Base-by-base conservation (phyloP, 2,888 invertebrate species). In the Pyrrhia umbra region DNA sequence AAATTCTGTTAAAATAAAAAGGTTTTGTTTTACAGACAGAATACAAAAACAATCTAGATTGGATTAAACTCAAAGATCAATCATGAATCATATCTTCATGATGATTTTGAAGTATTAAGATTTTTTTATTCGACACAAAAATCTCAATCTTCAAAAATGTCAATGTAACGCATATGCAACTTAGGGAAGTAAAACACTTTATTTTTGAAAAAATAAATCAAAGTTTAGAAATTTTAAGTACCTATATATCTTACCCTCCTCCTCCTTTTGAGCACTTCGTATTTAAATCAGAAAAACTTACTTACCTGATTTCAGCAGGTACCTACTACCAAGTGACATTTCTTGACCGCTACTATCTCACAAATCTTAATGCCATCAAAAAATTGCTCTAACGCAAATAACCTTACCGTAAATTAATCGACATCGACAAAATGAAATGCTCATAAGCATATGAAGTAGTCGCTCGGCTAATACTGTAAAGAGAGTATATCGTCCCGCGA, bases 401-500 rank as follows among this genome's bases (percentile, higher is more conserved):
- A 56, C 27, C 21, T 18, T n/a, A 34, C 27, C 18, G 39, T 55
- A 59, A 52, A 39, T 59, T 37, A 56, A 46, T 47, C 54, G 34
- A 25, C 47, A 61, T 58, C 16, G 23, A 58, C 46, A 59, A 58
- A 77, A 68, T 74, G 67, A 69, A 68, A 23, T 37, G 43, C 64
- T 69, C 61, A 74, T n/a, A 34, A 34, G 34, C n/a, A 34, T n/a
- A 34, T 34, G n/a, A 62, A 63, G 62, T 73, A 75, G 50, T 66
- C 61, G 65, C 55, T 64, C 46, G 39, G 25, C 57, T 72, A 68
- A 67, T 65, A 59, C 57, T 42, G 68, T 75, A 68, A 69, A 72
- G 59, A 59, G 62, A 68, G 67, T 70, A 79, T 70, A 82, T 80
- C 88, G 91, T 90, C 93, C 92, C 82, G 88, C 80, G 77, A 87